Evolutionary conservation across 2,888 invertebrate genomes (phyloP).

Genomic region (Cactoblastis cactorum): DNA sequence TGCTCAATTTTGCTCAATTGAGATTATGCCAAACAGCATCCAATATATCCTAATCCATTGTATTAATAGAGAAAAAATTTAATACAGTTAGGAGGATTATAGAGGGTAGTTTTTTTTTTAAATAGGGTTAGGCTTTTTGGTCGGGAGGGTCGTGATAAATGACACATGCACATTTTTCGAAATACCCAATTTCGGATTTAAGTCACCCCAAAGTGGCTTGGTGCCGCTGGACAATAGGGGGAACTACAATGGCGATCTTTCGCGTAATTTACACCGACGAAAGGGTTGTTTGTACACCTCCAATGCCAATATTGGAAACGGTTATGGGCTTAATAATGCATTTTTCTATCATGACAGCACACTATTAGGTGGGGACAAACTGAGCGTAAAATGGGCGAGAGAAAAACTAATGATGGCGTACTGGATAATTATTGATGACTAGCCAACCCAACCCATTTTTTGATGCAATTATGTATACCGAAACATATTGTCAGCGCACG

Average conservation of each 20-base stretch:
- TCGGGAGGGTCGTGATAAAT: constrained; percentile 77
- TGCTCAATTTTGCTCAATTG: constrained; percentile 53
- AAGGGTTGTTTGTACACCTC: constrained; percentile 54
- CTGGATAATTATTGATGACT: constrained; percentile 38
- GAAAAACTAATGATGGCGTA: constrained; percentile 53
- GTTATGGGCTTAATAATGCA: constrained; percentile 71
- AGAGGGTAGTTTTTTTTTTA: constrained; percentile 72
- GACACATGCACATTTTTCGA: constrained; percentile 81
- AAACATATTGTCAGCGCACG: too few species aligned
- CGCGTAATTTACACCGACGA: constrained; percentile 64
- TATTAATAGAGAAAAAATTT: constrained; percentile 73
- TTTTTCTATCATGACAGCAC: constrained; percentile 58
- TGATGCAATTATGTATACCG: too few species aligned
- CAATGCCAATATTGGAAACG: constrained; percentile 47
- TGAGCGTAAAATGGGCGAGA: constrained; percentile 56
- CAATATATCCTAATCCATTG: constrained; percentile 68
- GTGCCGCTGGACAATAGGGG: constrained; percentile 62
- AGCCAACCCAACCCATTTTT: too few species aligned
- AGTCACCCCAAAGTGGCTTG: constrained; percentile 80
- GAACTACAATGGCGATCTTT: constrained; percentile 39
- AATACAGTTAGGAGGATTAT: constrained; percentile 77
- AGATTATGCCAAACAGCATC: constrained; percentile 60
- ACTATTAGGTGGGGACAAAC: constrained; percentile 58
- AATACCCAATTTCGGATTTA: constrained; percentile 81
- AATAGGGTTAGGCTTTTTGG: constrained; percentile 76